A percentile compares a stretch with the other conserved stretches of the same genome.
These are phyloP conservation scores for Rhingia rostrata DNA, from an alignment of 2,888 invertebrate species.

Conservation along the genomic window DNA sequence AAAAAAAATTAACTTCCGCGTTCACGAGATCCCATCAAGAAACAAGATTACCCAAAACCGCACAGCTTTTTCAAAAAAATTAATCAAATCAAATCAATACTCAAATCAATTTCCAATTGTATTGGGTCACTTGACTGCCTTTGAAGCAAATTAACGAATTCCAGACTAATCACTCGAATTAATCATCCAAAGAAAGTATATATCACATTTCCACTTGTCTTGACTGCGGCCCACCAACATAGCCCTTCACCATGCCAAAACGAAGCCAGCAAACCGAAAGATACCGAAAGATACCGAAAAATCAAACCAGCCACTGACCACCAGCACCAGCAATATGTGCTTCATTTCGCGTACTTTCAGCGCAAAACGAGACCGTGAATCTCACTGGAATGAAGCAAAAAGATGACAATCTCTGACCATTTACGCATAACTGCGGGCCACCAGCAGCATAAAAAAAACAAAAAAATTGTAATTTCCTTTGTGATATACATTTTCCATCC, in stretches of 20 bases:
- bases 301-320: slow-evolving; percentile 8
- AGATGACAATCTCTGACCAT: slow-evolving; percentile 66
- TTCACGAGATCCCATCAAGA: too few species aligned
- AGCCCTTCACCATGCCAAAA: slow-evolving; percentile 46
- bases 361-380: slow-evolving; percentile 13
- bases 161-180: slow-evolving; percentile 65
- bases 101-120: slow-evolving; percentile 1
- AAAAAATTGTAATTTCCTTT: slow-evolving; percentile 40
- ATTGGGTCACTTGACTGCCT: slow-evolving; percentile 41
- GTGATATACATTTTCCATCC: slow-evolving; percentile 26
- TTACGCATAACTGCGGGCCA: slow-evolving; percentile 49
- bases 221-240: slow-evolving; percentile 48
- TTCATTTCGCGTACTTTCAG: slow-evolving; percentile 1
- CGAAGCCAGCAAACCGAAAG: background rate
- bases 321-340: slow-evolving; percentile 19
- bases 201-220: slow-evolving; percentile 59
- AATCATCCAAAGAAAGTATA: slow-evolving; percentile 63
- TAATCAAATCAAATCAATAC: slow-evolving; percentile 38
- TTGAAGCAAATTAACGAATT: slow-evolving; percentile 42
- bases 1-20: too few species aligned
- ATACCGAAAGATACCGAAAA: background rate
- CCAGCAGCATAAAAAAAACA: background rate
- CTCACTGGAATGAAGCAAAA: slow-evolving; percentile 9
- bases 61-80: slow-evolving; percentile 30
- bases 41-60: slow-evolving; percentile 13